Evolutionary conservation across 2,113 vertebrate species (phyloP).

Genomic region (Nannobrachium achirus): DNA sequence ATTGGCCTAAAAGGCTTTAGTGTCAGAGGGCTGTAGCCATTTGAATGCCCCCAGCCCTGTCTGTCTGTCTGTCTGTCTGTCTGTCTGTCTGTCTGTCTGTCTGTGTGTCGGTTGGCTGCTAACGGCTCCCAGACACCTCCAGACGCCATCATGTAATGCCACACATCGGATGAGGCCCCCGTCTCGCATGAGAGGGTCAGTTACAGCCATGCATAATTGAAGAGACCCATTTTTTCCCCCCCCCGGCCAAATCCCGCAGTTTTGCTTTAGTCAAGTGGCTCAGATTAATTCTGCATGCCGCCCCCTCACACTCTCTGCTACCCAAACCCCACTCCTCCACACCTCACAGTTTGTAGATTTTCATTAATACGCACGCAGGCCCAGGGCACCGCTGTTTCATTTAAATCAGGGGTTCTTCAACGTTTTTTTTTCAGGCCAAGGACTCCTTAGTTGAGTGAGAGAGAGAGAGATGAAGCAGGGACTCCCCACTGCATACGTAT

Average conservation of each 20-base stretch:
- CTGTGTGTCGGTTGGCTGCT: not conserved
- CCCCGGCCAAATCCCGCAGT: conserved; percentile 4
- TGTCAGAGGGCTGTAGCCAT: not conserved
- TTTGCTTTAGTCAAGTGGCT: conserved; percentile 21
- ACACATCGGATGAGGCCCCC: not conserved
- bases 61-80: too few relatives aligned
- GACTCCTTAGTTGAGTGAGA: too few relatives aligned
- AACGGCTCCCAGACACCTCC: not conserved
- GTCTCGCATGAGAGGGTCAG: conserved; percentile 15
- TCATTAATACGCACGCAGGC: conserved; percentile 24
- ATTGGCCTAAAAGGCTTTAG: too few relatives aligned
- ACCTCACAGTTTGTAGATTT: conserved; percentile 6
- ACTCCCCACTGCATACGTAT: too few relatives aligned
- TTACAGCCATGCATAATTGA: conserved; percentile 46
- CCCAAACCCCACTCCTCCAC: not conserved
- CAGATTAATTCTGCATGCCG: conserved; percentile 26
- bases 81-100: too few relatives aligned
- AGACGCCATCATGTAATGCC: not conserved
- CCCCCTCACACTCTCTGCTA: too few relatives aligned
- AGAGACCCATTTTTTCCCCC: conserved; percentile 16
- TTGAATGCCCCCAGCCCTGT: not conserved
- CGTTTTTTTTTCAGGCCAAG: too few relatives aligned
- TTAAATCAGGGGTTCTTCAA: too few relatives aligned
- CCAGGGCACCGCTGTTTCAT: conserved; percentile 35
- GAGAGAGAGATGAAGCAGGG: too few relatives aligned